phyloP scores from a whole-genome alignment of 1,140 invertebrate genomes.

The Lasioglossum baleicum region DNA sequence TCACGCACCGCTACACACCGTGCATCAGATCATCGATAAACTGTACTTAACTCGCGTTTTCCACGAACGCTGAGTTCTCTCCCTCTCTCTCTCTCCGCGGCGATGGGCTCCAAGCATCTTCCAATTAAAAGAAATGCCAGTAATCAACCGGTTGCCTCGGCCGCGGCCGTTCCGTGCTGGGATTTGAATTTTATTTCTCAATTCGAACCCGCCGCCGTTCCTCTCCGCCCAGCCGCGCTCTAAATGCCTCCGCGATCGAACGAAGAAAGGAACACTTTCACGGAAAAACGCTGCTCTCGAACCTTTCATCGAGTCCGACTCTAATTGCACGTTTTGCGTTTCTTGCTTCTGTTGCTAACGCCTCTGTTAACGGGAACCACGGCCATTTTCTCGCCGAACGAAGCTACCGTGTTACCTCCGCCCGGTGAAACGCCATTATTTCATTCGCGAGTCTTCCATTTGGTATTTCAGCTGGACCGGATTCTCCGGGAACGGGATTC shows the following conservation, averaged over 20 bases:
- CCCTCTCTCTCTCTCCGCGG: not conserved
- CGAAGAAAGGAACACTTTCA: not conserved
- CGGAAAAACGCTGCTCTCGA: not conserved
- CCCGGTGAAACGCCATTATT: not conserved
- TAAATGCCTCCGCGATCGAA: not conserved
- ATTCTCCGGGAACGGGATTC: not conserved
- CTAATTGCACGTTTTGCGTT: not conserved
- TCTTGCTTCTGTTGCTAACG: not conserved
- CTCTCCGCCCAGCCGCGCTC: not conserved
- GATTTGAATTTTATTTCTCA: constrained; percentile 41
- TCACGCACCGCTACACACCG: constrained; percentile 29
- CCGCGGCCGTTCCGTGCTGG: not conserved
- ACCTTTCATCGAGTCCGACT: not conserved
- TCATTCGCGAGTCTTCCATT: not conserved
- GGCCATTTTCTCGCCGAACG: not conserved
- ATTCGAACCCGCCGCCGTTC: not conserved
- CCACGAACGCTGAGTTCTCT: constrained; percentile 16
- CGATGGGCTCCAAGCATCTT: not conserved
- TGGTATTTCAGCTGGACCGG: not conserved
- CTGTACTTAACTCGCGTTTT: constrained; percentile 38
- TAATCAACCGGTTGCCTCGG: constrained; percentile 1
- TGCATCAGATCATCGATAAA: constrained; percentile 37
- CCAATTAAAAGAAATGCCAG: constrained; percentile 25
- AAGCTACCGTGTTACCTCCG: not conserved
- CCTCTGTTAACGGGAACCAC: not conserved